phyloP scores from a whole-genome alignment of 2,888 invertebrate genomes.

The Encarsia formosa region DNA sequence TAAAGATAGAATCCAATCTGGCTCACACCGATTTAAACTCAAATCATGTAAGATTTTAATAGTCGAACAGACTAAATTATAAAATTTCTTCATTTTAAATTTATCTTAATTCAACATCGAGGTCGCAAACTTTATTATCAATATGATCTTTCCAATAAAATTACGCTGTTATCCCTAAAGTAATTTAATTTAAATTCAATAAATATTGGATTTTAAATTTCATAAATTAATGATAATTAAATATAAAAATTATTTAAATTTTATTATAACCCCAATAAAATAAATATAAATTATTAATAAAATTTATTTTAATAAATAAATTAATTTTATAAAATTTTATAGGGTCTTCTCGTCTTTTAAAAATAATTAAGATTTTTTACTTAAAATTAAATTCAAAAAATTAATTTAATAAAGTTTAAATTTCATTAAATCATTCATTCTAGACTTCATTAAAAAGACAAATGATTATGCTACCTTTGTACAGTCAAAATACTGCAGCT shows the following conservation, averaged over 20 bases:
- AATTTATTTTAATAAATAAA: slow-evolving; percentile 48
- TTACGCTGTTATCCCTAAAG: slow-evolving; percentile 84
- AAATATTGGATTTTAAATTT: slow-evolving; percentile 55
- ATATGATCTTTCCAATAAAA: slow-evolving; percentile 72
- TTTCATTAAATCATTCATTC: slow-evolving; percentile 72
- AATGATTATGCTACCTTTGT: slow-evolving; percentile 79
- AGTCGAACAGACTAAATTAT: slow-evolving; percentile 75
- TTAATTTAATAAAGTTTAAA: slow-evolving; percentile 59
- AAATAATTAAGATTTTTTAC: slow-evolving; percentile 64
- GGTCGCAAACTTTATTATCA: slow-evolving; percentile 74
- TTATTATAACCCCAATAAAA: slow-evolving; percentile 66
- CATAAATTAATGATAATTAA: slow-evolving; percentile 50
- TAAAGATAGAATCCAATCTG: no score
- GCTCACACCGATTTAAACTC: no score
- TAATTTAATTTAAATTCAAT: slow-evolving; percentile 65
- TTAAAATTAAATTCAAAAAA: slow-evolving; percentile 57
- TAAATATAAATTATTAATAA: slow-evolving; percentile 50
- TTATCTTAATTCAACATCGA: slow-evolving; percentile 84
- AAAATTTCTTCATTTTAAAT: slow-evolving; percentile 64
- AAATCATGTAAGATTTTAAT: no score
- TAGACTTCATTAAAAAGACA: slow-evolving; percentile 75
- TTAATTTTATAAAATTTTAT: slow-evolving; percentile 69
- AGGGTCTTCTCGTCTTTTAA: slow-evolving; percentile 77
- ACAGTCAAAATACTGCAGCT: slow-evolving; percentile 79
- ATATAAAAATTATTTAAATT: slow-evolving; percentile 58